Base-by-base conservation (phyloP, 2,888 invertebrate genomes). In the Leucophenga maculata region DNA sequence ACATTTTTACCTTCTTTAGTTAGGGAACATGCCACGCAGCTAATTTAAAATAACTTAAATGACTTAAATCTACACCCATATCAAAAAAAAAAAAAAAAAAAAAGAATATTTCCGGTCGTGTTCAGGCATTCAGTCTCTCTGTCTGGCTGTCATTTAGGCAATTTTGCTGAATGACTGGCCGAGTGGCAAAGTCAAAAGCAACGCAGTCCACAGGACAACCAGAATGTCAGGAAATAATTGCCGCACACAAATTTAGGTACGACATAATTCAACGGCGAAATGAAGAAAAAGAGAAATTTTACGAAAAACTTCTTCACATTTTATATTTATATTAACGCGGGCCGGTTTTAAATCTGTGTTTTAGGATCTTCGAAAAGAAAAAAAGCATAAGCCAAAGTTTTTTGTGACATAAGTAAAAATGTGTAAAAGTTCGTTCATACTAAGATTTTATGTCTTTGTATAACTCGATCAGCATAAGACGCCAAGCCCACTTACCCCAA, bases 11-110 rank as follows among this genome's bases (percentile, higher is more conserved):
- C 50, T 50, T 50, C 13, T 8, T 6, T 8, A 11, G 6, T 6
- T 8, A 11, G 6, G 8, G 39, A 39, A 39, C 39, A 39, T 39
- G 39, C 79, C 74, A 76, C 74, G 79, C 39, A 39, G 77, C 73
- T 77, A 83, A 77, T 81, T 79, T 81, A 78, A 81, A 83, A 80
- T 77, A 80, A 76, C 81, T 80, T 73, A 67, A 82, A 79, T 73
- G 83, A 77, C 75, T 79, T 75, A 72, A 73, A 72, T 26, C 16
- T 60, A 18, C 20, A 39, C 60, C 60, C 60, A 60, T 39, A 39
- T 39, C 60, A 60, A 60, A 60, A 60, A n/a, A n/a, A n/a, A n/a
- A n/a, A n/a, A n/a, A n/a, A n/a, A n/a, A n/a, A n/a, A n/a, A n/a
- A n/a, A n/a, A n/a, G n/a, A n/a, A 39, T 39, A 11, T 39, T 39